Evolutionary conservation across 2,888 invertebrate species (phyloP), one percentile per base, ranked within the genome.

Genomic region (Spisula subtruncata): DNA sequence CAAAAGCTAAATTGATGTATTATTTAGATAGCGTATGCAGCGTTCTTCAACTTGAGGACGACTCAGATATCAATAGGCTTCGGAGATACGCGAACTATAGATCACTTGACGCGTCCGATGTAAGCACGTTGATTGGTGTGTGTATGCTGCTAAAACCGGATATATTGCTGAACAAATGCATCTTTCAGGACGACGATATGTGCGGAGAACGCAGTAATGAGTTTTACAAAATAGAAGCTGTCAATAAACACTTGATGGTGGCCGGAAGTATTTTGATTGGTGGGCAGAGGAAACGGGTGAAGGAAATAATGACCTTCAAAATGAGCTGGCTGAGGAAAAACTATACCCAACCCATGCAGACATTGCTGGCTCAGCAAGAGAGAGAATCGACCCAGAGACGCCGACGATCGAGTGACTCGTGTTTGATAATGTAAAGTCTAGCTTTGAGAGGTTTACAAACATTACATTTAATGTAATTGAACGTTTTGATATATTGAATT

Each of bases 261-360:
- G 88, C 92, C 32, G 90, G 90, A 16, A 90, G 83, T 60, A 83
- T 91, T 6, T 6, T 91, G 80, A 89, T 92, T 54, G 92, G 89
- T 12, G 92, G 92, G n/a, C 83, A 82, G 46, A 88, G 89, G 25
- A 87, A 87, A 66, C 82, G 81, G 54, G 91, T 92, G 46, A 86
- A 84, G 29, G 89, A 89, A 25, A 92, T 91, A 12, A 92, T 92
- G 92, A 80, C 90, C 16, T 92, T 91, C 83, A 91, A 89, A 75
- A 88, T 86, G 91, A 71, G 48, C 8, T 92, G 92, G 92, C 48
- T 91, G n/a, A 46, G 85, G 16, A 66, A 83, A 0, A 83, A 91
- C 35, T 92, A 87, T 87, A 71, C 66, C 2, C 32, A 81, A 14
- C 92, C 92, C 6, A 85, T 92, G 80, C 46, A 87, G 20, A 81